Conservation (phyloP, 2,888 invertebrate genomes). For the Griposia aprilina region DNA sequence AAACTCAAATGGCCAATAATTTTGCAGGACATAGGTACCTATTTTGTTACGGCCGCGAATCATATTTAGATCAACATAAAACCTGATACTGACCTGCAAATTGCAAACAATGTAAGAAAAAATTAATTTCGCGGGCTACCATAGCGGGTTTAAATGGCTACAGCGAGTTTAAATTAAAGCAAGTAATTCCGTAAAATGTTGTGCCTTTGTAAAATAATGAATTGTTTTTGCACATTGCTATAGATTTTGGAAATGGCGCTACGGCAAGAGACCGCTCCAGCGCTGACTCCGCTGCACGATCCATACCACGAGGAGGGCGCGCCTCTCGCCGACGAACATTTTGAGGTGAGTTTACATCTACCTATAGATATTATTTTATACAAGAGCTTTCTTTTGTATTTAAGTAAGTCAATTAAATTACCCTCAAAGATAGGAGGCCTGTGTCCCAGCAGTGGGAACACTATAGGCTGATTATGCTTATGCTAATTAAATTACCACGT, state of each 20-base stretch:
- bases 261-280: conserved; percentile 67
- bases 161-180: neutral
- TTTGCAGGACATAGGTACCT: no score
- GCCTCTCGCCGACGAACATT: conserved; percentile 45
- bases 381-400: neutral
- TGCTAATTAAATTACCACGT: neutral
- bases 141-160: neutral
- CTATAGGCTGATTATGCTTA: no score
- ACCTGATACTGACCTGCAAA: no score
- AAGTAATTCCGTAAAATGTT: neutral
- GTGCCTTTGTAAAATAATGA: neutral
- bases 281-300: conserved; percentile 43
- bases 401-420: neutral
- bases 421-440: no score
- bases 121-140: neutral
- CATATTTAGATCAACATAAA: no score
- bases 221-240: neutral
- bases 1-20: no score
- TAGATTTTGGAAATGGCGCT: conserved; percentile 71
- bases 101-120: neutral
- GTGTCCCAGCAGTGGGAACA: no score
- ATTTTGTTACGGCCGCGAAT: no score
- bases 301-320: conserved; percentile 23
- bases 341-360: conserved; percentile 51
- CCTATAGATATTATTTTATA: neutral